A percentile compares a stretch with the other conserved stretches of the same genome.
Evolutionary conservation across 2,113 vertebrate species (phyloP).

Genomic region (Tragelaphus buxtoni): DNA sequence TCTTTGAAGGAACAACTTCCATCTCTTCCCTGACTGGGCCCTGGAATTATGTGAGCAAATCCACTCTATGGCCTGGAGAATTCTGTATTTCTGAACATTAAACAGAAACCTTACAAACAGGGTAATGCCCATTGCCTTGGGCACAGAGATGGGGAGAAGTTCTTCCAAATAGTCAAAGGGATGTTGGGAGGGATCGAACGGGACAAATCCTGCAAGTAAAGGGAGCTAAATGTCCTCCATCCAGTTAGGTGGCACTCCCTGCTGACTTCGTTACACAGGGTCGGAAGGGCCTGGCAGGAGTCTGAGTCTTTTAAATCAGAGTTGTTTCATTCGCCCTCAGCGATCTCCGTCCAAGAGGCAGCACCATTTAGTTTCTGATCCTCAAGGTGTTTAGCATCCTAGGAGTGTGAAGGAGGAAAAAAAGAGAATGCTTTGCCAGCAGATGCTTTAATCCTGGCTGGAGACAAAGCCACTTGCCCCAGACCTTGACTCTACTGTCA

Average conservation of each 20-base stretch:
- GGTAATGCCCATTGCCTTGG: background rate
- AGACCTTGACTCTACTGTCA: background rate
- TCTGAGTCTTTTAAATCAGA: constrained; percentile 50
- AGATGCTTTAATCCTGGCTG: background rate
- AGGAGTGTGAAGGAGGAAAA: constrained; percentile 54
- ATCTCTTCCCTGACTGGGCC: background rate
- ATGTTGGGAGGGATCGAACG: background rate
- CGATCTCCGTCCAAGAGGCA: constrained; percentile 59
- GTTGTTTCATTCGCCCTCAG: constrained; percentile 60
- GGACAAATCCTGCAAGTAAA: background rate
- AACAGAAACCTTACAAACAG: background rate
- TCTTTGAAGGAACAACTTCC: background rate
- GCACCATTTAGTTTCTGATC: constrained; percentile 61
- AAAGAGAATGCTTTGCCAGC: constrained; percentile 62
- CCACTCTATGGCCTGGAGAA: background rate
- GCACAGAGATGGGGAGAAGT: background rate
- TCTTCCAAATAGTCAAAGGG: background rate
- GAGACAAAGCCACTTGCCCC: constrained; percentile 9
- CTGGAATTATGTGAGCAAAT: background rate
- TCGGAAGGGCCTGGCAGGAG: background rate
- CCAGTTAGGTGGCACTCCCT: background rate
- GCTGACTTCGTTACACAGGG: constrained; percentile 41
- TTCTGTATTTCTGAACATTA: background rate
- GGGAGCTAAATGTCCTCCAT: constrained; percentile 31
- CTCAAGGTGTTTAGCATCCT: constrained; percentile 65